These are phyloP conservation scores for Microdon myrmicae DNA, from an alignment of 2,888 invertebrate species.

Conservation along the genomic window DNA sequence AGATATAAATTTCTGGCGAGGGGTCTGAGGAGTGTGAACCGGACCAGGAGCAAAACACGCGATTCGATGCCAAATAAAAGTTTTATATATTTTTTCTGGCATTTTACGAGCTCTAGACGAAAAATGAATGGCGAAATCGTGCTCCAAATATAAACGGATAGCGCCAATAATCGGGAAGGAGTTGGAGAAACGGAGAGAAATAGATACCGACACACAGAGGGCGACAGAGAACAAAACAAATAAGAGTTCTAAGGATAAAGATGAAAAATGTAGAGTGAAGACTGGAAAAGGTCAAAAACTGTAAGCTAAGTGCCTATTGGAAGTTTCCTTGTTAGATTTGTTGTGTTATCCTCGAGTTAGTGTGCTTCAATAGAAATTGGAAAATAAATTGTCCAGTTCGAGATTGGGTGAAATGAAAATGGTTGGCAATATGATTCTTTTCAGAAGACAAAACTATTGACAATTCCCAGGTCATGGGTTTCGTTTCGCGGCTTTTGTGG, in stretches of 20 bases:
- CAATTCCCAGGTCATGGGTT: too few relatives aligned
- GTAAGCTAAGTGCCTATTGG: constrained; percentile 43
- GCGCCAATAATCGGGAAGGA: too few relatives aligned
- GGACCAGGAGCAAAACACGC: too few relatives aligned
- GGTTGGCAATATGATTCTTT: too few relatives aligned
- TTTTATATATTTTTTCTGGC: constrained; percentile 42
- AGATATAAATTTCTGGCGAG: constrained; percentile 26
- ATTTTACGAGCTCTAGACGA: constrained; percentile 47
- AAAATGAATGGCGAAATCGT: constrained; percentile 52
- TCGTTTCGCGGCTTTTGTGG: too few relatives aligned
- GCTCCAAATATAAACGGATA: constrained; percentile 37
- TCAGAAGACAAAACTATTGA: too few relatives aligned
- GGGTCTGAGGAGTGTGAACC: constrained; percentile 34
- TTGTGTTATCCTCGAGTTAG: constrained; percentile 7
- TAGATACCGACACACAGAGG: too few relatives aligned
- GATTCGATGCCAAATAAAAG: too few relatives aligned
- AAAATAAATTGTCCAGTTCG: constrained; percentile 46
- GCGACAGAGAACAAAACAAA: too few relatives aligned
- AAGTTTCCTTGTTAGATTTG: constrained; percentile 27
- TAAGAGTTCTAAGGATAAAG: too few relatives aligned
- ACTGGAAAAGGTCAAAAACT: constrained; percentile 44
- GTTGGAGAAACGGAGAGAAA: too few relatives aligned
- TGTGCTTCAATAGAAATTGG: constrained; percentile 35
- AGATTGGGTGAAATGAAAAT: constrained; percentile 47
- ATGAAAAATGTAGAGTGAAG: constrained; percentile 4